phyloP scores from a whole-genome alignment of 1,140 invertebrate species.

The Drosophila teissieri region DNA sequence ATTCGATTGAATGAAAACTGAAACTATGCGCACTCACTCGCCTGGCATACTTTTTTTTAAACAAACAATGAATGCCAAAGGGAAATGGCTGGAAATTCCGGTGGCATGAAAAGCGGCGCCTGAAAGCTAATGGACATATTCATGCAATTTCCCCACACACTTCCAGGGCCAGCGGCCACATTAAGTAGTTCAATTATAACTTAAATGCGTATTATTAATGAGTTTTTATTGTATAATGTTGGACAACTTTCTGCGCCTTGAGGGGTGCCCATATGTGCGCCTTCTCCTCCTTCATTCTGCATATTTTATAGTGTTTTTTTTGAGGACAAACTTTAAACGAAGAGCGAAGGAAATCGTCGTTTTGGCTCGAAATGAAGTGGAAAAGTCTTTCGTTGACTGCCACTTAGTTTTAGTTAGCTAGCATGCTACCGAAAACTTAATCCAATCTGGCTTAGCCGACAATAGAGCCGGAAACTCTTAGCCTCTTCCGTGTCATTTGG shows the following conservation, averaged over 20 bases:
- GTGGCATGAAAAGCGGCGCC: not conserved
- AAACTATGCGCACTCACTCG: constrained; percentile 42
- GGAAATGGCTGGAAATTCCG: constrained; percentile 29
- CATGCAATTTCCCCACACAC: constrained; percentile 45
- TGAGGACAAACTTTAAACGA: constrained; percentile 49
- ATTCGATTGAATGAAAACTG: constrained; percentile 71
- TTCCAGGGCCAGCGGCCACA: constrained; percentile 46
- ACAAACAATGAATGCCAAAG: constrained; percentile 27
- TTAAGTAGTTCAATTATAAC: constrained; percentile 83
- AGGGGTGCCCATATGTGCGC: constrained; percentile 12
- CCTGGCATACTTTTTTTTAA: constrained; percentile 34
- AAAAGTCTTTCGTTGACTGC: constrained; percentile 14
- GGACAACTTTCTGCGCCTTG: constrained; percentile 55
- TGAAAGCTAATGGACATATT: constrained; percentile 42
- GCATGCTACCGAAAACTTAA: constrained; percentile 18
- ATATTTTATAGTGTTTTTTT: constrained; percentile 61
- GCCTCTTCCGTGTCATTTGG: constrained; percentile 37
- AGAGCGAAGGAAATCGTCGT: constrained; percentile 7
- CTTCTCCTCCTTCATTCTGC: constrained; percentile 9
- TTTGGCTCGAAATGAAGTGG: constrained; percentile 18
- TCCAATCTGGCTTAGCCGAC: constrained; percentile 27
- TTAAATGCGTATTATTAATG: constrained; percentile 82
- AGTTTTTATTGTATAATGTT: constrained; percentile 80
- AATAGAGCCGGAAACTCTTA: constrained; percentile 23
- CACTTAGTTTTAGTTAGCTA: constrained; percentile 18